phyloP scores from a whole-genome alignment of 2,113 vertebrate species.

The Myotis davidii region DNA sequence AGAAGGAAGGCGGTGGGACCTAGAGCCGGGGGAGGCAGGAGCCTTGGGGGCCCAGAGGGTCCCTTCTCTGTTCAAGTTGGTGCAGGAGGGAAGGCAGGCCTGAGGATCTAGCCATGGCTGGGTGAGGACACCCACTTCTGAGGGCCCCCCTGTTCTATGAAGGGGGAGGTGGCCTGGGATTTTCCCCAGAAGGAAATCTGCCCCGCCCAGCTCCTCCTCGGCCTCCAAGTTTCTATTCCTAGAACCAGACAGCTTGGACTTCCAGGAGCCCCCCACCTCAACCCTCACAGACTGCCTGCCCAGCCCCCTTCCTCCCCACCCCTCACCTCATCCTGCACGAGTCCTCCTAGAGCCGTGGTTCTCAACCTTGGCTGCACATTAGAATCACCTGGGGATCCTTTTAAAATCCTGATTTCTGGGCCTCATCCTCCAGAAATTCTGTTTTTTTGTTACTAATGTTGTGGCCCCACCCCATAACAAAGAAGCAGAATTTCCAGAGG shows the following conservation, averaged over 20 bases:
- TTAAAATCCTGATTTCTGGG: too few relatives aligned
- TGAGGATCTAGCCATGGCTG: not conserved
- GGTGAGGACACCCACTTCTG: not conserved
- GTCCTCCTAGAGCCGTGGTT: too few relatives aligned
- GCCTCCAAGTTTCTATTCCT: not conserved
- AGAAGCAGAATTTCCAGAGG: too few relatives aligned
- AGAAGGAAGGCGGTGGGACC: fast-evolving
- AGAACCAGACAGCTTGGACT: not conserved
- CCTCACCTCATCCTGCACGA: not conserved
- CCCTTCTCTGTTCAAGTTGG: not conserved
- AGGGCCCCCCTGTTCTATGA: not conserved
- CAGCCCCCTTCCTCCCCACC: not conserved
- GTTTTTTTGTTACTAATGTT: too few relatives aligned
- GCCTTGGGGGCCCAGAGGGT: not conserved
- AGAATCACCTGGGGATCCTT: too few relatives aligned
- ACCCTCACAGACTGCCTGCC: not conserved
- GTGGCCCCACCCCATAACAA: too few relatives aligned
- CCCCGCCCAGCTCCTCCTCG: not conserved
- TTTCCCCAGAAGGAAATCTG: not conserved
- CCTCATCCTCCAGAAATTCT: too few relatives aligned
- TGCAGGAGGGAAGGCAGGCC: not conserved
- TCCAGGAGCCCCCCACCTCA: not conserved
- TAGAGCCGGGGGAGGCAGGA: not conserved
- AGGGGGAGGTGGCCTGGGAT: not conserved
- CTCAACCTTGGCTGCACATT: too few relatives aligned